Conservation (phyloP, 2,113 vertebrate species). For the Proteles cristata region DNA sequence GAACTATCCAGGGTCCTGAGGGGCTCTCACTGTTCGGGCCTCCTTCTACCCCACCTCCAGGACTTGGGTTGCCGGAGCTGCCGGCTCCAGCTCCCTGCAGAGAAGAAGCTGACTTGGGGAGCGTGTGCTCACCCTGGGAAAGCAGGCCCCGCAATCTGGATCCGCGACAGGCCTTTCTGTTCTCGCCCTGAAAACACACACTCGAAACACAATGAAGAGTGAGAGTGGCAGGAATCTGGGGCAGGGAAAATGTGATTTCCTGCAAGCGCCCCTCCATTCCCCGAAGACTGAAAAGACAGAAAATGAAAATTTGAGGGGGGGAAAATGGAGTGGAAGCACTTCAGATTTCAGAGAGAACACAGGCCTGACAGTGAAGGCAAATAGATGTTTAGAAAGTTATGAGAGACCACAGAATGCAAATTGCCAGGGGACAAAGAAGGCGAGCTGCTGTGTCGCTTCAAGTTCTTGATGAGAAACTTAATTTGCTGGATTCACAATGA, state of each 20-base stretch:
- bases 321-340: conserved; percentile 49
- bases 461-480: conserved; percentile 48
- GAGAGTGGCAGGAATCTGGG: conserved; percentile 68
- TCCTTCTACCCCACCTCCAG: background rate
- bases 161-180: conserved; percentile 70
- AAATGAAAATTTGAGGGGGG: conserved; percentile 45
- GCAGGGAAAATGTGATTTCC: conserved; percentile 70
- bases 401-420: conserved; percentile 59
- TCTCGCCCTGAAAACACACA: conserved; percentile 76
- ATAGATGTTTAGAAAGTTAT: conserved; percentile 67
- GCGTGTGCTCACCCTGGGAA: conserved; percentile 51
- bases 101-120: background rate
- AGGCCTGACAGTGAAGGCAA: conserved; percentile 62
- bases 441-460: background rate
- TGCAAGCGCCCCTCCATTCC: conserved; percentile 31
- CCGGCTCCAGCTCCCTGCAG: background rate
- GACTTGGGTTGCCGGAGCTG: background rate
- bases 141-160: conserved; percentile 50
- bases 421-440: conserved; percentile 1
- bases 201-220: conserved; percentile 65
- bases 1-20: background rate
- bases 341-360: conserved; percentile 60
- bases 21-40: background rate
- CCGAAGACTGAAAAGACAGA: conserved; percentile 67
- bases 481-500: conserved; percentile 30